Evolutionary conservation across 2,797 vertebrate species (phyloP).

Genomic region (Phylloscopus collybita): DNA sequence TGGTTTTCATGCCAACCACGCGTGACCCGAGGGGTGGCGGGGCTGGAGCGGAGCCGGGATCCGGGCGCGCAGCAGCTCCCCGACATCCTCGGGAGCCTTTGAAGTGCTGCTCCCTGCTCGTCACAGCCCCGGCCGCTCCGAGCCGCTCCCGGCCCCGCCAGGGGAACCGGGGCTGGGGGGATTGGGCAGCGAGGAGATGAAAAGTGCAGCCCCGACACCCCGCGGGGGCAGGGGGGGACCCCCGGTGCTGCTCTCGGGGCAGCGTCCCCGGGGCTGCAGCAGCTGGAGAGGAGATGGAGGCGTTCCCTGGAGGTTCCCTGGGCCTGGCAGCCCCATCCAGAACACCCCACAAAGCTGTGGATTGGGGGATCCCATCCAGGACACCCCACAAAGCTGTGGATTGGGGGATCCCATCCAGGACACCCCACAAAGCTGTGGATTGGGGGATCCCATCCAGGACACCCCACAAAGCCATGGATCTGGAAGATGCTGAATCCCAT

Average conservation of each 20-base stretch:
- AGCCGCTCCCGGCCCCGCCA: background rate
- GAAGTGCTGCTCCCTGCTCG: slow-evolving; percentile 20
- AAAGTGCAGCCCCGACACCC: background rate
- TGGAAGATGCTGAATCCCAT: background rate
- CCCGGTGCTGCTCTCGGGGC: background rate
- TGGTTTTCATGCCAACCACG: fast-evolving
- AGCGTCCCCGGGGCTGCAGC: background rate
- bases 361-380: no score
- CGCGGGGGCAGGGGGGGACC: background rate
- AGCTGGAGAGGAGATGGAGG: background rate
- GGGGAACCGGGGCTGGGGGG: background rate
- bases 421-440: no score
- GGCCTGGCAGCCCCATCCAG: background rate
- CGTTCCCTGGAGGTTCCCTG: background rate
- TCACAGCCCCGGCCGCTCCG: background rate
- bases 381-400: no score
- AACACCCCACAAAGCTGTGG: no score
- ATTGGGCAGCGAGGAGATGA: background rate
- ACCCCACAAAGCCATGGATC: fast-evolving
- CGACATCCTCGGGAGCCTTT: background rate
- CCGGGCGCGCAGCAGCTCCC: fast-evolving
- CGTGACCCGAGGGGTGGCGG: background rate
- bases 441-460: background rate
- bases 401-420: no score
- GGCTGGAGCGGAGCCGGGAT: background rate